Base-by-base conservation (phyloP, 2,888 invertebrate genomes). In the Sclerodermus sp. region DNA sequence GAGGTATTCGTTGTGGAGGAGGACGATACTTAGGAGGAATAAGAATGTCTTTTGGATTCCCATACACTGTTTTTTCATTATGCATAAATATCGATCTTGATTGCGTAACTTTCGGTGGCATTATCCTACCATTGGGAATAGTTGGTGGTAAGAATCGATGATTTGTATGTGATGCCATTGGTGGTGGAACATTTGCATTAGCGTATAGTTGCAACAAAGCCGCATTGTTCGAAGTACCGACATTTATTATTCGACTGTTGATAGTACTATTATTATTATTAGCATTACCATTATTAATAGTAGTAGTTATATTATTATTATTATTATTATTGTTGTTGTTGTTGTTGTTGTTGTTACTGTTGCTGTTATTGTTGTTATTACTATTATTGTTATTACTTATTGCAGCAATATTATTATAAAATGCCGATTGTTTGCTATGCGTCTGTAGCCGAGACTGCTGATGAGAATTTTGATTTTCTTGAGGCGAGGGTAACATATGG, bases 41-140 rank as follows among this genome's bases (percentile, higher is more conserved):
- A 53, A 86, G 80, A 2, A 84, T 83, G 64, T 88, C 88, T 67
- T 88, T 88, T 0, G 89, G 89, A 74, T 89, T 87, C 0, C 88
- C 88, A 61, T 89, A 89, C 0, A 88, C 85, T 0, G 82, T 86
- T 64, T 83, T 85, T 63, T 87, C 85, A 1, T 82, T 82, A 62
- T 81, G 81, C 0, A 85, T 83, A 73, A 85, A 88, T 41, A 87
- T 85, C 3, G 86, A 86, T 15, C 83, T 84, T 0, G 84, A 86
- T 65, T 87, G 88, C 8, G 83, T 83, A 1, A 84, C 86, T 71
- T 80, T 84, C 0, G 82, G 87, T 6, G 81, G 82, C 9, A 80
- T 45, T 65, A 73, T 51, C 53, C 69, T 62, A 42, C 72, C 70
- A 58, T 70, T 74, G 2, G 67, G 61, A 14, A 63, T 57, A 30